Base-by-base conservation (phyloP, 2,113 vertebrate genomes). In the Mobula hypostoma region DNA sequence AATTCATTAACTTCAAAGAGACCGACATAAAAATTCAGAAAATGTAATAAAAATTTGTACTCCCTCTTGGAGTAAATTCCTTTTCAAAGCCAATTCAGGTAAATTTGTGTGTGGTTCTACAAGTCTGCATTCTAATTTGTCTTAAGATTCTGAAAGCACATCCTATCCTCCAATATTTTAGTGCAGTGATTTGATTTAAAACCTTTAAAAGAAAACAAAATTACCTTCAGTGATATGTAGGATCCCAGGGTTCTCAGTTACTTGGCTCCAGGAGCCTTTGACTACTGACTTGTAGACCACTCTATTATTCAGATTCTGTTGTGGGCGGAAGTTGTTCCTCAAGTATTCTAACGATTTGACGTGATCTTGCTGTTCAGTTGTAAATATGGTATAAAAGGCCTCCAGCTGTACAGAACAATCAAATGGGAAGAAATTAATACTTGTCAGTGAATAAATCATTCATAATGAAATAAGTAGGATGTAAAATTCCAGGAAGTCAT, bases 301-400 rank as follows among this genome's bases (percentile, higher is more conserved):
- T 77, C 99, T 97, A 95, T 97, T 97, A 94, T 98, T 97, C 94
- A 99, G 96, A 0, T 3, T 96, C 96, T 99, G 98, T 95, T 97
- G 97, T 1, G 98, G 98, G 74, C 99, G 96, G 95, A 99, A 99
- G 97, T 99, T 99, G 94, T 99, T 99, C 95, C 98, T 97, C 95
- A 99, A 97, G 95, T 99, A 99, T 94, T 99, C 99, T 96, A 99
- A 98, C 0, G 98, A 99, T 95, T 99, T 99, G 94, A 99, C 99
- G 0, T 99, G 99, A 96, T 99, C 99, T 96, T 99, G 99, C 96
- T 99, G 99, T 95, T 99, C 99, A 0, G 99, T 99, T 95, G 99
- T 99, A 96, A 99, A 99, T 97, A 99, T 99, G 58, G 98, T 99
- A 95, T 99, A 99, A 96, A 99, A 99, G 0, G 99, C 98, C 95